These are phyloP conservation scores for Fulmarus glacialis DNA, from an alignment of 2,113 vertebrate genomes.

Conservation along the genomic window DNA sequence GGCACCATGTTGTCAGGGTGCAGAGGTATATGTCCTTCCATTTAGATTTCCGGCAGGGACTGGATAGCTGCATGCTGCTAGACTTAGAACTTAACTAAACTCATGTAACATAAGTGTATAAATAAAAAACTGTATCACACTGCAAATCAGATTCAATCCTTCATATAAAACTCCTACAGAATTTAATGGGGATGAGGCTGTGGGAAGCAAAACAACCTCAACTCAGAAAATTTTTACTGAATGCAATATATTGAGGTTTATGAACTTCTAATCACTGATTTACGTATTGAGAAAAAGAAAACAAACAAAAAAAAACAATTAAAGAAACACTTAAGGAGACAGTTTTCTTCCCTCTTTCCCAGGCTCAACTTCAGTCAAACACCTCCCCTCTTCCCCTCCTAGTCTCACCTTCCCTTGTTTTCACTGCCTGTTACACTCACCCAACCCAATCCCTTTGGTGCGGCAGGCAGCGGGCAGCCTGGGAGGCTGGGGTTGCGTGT, in stretches of 20 bases:
- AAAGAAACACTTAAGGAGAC: not conserved
- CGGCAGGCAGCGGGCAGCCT: not conserved
- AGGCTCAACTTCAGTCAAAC: not conserved
- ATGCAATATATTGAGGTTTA: not conserved
- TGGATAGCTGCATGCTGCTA: not conserved
- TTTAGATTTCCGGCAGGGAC: not conserved
- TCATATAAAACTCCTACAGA: not conserved
- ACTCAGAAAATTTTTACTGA: not conserved
- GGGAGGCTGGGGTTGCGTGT: accelerated
- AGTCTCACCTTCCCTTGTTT: not conserved
- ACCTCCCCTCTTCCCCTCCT: not conserved
- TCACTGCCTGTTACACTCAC: not conserved
- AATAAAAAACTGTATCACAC: not conserved
- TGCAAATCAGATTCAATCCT: not conserved
- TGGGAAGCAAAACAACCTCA: not conserved
- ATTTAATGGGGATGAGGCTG: not conserved
- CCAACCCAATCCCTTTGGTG: too few relatives aligned
- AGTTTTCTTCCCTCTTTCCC: not conserved
- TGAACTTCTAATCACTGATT: not conserved
- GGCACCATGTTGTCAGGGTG: not conserved
- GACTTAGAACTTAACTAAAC: not conserved
- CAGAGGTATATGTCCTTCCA: not conserved
- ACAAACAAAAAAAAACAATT: not conserved
- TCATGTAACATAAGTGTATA: not conserved
- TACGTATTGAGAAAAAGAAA: not conserved